phyloP scores from a whole-genome alignment of 2,888 invertebrate genomes.

The Dryobotodes eremita region DNA sequence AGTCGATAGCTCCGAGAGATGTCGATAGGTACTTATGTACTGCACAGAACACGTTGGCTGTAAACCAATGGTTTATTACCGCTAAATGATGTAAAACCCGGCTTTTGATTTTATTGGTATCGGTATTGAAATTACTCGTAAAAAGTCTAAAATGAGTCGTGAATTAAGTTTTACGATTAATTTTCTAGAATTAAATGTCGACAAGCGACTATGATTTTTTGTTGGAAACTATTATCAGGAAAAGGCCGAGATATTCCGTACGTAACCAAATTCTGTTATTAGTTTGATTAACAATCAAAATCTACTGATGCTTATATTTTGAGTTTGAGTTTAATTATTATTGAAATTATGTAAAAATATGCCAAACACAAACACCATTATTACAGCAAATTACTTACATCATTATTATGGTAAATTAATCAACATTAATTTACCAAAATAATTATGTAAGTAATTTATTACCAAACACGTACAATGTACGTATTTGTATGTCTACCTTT shows the following conservation, averaged over 20 bases:
- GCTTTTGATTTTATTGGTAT: constrained; percentile 51
- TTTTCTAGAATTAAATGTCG: constrained; percentile 27
- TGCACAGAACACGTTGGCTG: constrained; percentile 59
- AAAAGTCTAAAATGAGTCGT: constrained; percentile 42
- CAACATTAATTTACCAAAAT: constrained; percentile 24
- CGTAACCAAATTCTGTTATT: neutral
- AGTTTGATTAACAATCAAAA: neutral
- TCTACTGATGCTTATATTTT: neutral
- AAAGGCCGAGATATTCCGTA: neutral
- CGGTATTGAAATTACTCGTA: constrained; percentile 49
- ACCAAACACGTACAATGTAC: constrained; percentile 57
- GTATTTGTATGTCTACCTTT: constrained; percentile 54
- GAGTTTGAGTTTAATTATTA: neutral
- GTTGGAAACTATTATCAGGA: neutral
- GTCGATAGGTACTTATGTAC: constrained; percentile 64
- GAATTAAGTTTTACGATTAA: constrained; percentile 41
- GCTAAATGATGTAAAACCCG: constrained; percentile 45
- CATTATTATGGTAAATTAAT: neutral
- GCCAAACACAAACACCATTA: constrained; percentile 15
- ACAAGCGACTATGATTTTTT: neutral
- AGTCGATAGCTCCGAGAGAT: constrained; percentile 66
- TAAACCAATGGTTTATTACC: constrained; percentile 64
- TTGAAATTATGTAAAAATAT: neutral
- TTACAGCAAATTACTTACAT: neutral
- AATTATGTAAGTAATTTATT: constrained; percentile 55